These are phyloP conservation scores for Coccyzus lansbergi DNA, from an alignment of 2,797 vertebrate species.

Conservation along the genomic window DNA sequence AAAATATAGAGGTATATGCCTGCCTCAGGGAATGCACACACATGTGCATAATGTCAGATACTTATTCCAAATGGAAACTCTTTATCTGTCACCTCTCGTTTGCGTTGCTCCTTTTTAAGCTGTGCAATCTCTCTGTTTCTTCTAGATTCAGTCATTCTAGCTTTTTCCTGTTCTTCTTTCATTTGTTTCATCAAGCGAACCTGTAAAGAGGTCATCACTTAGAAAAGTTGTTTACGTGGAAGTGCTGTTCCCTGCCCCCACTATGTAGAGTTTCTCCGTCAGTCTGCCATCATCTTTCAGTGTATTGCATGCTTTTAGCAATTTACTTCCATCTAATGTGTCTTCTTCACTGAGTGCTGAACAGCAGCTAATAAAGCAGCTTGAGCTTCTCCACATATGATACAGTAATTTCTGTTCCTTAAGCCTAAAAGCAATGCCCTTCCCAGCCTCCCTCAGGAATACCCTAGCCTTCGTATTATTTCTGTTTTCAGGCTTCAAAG, in stretches of 20 bases:
- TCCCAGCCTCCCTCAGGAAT: not conserved
- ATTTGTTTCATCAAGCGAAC: conserved; percentile 97
- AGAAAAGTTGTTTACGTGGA: not conserved
- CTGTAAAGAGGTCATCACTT: conserved; percentile 71
- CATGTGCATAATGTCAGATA: not conserved
- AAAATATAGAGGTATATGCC: not conserved
- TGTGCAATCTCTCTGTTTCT: conserved; percentile 93
- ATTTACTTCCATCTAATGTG: not conserved
- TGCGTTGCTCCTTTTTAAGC: conserved; percentile 97
- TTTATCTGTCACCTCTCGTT: conserved; percentile 83
- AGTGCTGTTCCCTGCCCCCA: not conserved
- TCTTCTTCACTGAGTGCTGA: not conserved
- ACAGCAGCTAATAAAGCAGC: not conserved
- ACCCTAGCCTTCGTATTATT: not conserved
- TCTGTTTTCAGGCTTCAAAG: not conserved
- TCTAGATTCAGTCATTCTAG: conserved; percentile 86
- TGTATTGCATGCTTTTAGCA: not conserved
- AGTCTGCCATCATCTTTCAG: not conserved
- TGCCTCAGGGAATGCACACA: not conserved
- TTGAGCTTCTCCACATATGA: not conserved
- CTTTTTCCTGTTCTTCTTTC: conserved; percentile 97
- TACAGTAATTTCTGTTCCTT: not conserved
- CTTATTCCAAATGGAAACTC: not conserved
- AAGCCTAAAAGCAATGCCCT: not conserved
- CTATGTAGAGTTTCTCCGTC: not conserved